phyloP scores from a whole-genome alignment of 2,113 vertebrate species.

The Thalassoma bifasciatum region DNA sequence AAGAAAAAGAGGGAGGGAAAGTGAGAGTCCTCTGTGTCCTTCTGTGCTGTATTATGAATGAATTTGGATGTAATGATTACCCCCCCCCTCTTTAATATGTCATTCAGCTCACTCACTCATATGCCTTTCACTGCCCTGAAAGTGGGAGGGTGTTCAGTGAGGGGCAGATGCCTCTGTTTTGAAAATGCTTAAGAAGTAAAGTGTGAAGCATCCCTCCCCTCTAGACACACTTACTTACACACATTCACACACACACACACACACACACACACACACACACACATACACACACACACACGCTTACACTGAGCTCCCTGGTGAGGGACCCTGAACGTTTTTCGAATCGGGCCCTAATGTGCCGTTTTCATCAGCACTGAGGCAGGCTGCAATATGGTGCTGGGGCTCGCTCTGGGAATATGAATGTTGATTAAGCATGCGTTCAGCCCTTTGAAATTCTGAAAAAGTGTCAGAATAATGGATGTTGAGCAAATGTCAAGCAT shows the following conservation, averaged over 20 bases:
- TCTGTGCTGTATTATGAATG: slow-evolving; percentile 96
- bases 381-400: slow-evolving; percentile 98
- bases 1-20: slow-evolving; percentile 71
- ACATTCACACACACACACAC: slow-evolving; percentile 21
- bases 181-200: slow-evolving; percentile 89
- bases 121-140: slow-evolving; percentile 85
- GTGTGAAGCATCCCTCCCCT: slow-evolving; percentile 77
- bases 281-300: slow-evolving; percentile 41
- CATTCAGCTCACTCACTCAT: slow-evolving; percentile 91
- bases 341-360: slow-evolving; percentile 95
- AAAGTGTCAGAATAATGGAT: slow-evolving; percentile 99
- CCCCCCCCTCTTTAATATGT: slow-evolving; percentile 89
- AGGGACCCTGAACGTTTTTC: slow-evolving; percentile 93
- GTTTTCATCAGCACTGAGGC: slow-evolving; percentile 98
- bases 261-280: slow-evolving; percentile 59
- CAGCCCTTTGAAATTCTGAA: slow-evolving; percentile 99
- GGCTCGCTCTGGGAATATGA: slow-evolving; percentile 98
- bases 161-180: slow-evolving; percentile 94
- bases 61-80: slow-evolving; percentile 96
- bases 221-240: slow-evolving; percentile 39
- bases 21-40: slow-evolving; percentile 86
- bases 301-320: slow-evolving; percentile 82
- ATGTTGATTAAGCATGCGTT: slow-evolving; percentile 99
- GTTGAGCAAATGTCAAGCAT: slow-evolving; percentile 99
- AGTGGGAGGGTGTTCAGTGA: slow-evolving; percentile 51